Conservation (phyloP, 2,113 vertebrate genomes). For the Probosciger aterrimus region DNA sequence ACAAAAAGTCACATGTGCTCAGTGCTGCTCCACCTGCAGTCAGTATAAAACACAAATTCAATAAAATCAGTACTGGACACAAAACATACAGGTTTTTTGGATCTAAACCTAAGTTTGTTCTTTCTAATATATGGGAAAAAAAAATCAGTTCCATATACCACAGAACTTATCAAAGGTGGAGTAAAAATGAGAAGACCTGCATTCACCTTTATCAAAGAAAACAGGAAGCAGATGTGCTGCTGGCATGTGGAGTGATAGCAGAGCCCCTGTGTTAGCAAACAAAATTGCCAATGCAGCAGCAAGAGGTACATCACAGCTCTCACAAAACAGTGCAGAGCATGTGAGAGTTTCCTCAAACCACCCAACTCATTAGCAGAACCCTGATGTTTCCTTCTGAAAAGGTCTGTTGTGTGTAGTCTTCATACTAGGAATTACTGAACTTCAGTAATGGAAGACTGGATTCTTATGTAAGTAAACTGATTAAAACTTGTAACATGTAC, state of each 20-base stretch:
- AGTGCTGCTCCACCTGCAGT: background rate
- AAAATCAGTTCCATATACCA: background rate
- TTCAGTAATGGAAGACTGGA: background rate
- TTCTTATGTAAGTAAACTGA: background rate
- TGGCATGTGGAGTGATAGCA: background rate
- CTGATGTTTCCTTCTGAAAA: background rate
- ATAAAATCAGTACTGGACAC: background rate
- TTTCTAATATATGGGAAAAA: background rate
- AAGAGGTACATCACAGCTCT: background rate
- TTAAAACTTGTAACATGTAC: background rate
- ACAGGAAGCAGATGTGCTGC: constrained; percentile 48
- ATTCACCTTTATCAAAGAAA: background rate
- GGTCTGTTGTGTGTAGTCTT: background rate
- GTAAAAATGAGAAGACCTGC: background rate
- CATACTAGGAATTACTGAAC: background rate
- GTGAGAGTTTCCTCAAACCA: background rate
- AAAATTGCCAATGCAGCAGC: background rate
- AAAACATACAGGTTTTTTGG: background rate
- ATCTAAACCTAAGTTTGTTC: background rate
- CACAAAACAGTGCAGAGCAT: background rate
- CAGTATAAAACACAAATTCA: background rate
- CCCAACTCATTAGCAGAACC: background rate
- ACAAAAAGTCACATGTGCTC: background rate
- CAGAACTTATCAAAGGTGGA: background rate
- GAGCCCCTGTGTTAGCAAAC: background rate